A percentile compares a stretch with the other conserved stretches of the same genome.
phyloP scores from a whole-genome alignment of 2,113 vertebrate genomes.

The Phoenicopterus ruber region DNA sequence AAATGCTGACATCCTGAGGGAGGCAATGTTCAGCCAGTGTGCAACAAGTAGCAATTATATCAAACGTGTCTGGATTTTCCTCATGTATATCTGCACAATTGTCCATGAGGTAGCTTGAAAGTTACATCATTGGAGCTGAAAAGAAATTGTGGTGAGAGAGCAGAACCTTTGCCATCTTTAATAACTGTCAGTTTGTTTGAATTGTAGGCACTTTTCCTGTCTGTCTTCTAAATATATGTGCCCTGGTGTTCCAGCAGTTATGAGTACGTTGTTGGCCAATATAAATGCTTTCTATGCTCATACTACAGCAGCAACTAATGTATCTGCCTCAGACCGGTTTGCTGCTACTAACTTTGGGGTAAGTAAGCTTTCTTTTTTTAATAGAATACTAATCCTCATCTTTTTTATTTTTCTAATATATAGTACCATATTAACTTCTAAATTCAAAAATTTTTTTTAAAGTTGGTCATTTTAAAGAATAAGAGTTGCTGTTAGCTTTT shows the following conservation, averaged over 20 bases:
- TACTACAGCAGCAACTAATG: conserved; percentile 91
- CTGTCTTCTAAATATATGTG: conserved; percentile 98
- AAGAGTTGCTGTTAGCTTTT: not conserved
- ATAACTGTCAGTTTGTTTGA: conserved; percentile 16
- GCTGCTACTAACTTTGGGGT: conserved; percentile 98
- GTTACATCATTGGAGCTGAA: not conserved
- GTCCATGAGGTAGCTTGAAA: not conserved
- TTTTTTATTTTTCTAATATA: not conserved
- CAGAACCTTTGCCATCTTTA: not conserved
- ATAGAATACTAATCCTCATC: not conserved
- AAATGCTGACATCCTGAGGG: not conserved
- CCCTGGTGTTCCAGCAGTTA: conserved; percentile 93
- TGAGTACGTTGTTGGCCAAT: conserved; percentile 96
- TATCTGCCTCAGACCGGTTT: conserved; percentile 95
- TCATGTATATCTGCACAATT: not conserved
- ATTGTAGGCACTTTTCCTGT: conserved; percentile 93
- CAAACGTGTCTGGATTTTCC: not conserved
- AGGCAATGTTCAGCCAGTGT: not conserved
- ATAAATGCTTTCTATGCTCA: conserved; percentile 99
- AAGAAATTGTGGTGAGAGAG: not conserved
- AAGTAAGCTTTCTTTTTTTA: conserved; percentile 54
- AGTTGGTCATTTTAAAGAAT: not conserved
- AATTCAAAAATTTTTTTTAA: not conserved
- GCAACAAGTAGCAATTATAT: not conserved
- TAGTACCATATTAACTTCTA: not conserved